Evolutionary conservation across 2,797 vertebrate species (phyloP).

Genomic region (Falco cherrug): DNA sequence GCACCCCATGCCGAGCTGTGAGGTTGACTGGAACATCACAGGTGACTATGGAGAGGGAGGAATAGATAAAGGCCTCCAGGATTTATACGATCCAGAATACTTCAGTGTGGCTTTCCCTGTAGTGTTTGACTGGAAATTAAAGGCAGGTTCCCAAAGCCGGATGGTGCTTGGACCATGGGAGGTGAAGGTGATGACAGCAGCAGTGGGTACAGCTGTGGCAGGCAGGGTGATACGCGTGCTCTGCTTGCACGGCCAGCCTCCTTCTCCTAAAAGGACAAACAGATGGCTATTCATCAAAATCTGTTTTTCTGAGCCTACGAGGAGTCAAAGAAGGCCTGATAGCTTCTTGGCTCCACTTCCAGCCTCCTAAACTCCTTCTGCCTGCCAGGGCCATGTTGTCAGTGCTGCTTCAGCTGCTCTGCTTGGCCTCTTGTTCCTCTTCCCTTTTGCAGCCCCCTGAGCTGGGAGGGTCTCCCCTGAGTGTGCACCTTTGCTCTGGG

Average conservation of each 20-base stretch:
- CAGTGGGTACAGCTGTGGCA: background rate
- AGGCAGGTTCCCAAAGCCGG: background rate
- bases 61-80: background rate
- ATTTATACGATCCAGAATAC: rapidly evolving
- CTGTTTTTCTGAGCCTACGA: background rate
- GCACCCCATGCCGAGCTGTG: background rate
- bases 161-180: background rate
- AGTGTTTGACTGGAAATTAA: background rate
- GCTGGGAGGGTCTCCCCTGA: background rate
- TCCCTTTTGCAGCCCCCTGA: background rate
- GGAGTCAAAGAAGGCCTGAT: background rate
- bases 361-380: background rate
- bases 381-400: background rate
- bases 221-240: background rate
- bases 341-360: background rate
- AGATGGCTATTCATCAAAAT: background rate
- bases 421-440: background rate
- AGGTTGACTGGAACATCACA: background rate
- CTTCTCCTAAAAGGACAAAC: background rate
- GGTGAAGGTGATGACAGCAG: background rate
- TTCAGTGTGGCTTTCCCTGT: background rate
- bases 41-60: background rate
- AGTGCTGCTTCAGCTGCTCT: background rate
- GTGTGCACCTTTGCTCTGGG: background rate
- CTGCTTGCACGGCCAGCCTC: background rate